These are phyloP conservation scores for Rhynchomys soricoides DNA, from an alignment of 2,113 vertebrate genomes.

Conservation along the genomic window DNA sequence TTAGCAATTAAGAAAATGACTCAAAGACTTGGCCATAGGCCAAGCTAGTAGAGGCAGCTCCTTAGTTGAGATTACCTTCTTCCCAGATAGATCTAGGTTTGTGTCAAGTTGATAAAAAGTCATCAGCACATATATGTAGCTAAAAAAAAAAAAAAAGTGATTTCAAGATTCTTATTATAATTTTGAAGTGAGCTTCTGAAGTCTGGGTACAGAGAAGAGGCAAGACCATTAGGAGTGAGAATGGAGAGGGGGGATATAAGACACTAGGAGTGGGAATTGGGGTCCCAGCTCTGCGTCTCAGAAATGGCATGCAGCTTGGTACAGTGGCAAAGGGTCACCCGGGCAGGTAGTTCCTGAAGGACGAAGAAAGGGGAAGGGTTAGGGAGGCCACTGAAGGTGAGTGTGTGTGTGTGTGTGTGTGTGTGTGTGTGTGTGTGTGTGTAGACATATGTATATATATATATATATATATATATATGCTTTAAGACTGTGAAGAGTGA, in stretches of 20 bases:
- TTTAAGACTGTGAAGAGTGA: slow-evolving; percentile 28
- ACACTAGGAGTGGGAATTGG: background rate
- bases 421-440: too few relatives aligned
- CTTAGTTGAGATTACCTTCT: background rate
- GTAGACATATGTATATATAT: too few relatives aligned
- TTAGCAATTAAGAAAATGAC: background rate
- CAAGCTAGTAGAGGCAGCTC: background rate
- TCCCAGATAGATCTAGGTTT: background rate
- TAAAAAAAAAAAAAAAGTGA: background rate
- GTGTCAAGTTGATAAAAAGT: background rate
- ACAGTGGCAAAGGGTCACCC: background rate
- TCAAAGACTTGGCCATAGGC: background rate
- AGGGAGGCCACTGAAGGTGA: background rate
- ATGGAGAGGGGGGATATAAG: background rate
- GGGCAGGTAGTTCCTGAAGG: background rate
- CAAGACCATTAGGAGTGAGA: background rate
- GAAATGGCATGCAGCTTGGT: background rate
- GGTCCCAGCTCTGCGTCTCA: background rate
- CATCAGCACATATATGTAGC: background rate
- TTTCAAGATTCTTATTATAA: background rate
- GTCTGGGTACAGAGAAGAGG: background rate
- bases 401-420: too few relatives aligned
- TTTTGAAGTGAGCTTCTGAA: slow-evolving; percentile 29
- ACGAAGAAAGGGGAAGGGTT: too few relatives aligned
- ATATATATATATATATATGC: background rate